Evolutionary conservation across 2,888 invertebrate species (phyloP).

Genomic region (Vannuccia rotundouncinata): DNA sequence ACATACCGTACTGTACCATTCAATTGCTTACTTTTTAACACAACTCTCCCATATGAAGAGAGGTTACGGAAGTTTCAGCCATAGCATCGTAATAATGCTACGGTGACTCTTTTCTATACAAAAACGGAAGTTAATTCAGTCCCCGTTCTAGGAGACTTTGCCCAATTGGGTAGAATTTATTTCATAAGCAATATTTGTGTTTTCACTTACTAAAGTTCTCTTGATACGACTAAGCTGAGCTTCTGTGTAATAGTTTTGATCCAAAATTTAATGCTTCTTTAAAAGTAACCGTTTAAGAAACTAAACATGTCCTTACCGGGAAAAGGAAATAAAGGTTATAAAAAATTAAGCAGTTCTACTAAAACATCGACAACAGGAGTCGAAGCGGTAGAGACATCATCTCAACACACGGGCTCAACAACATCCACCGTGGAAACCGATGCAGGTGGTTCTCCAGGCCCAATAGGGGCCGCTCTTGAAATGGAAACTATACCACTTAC

Average conservation of each 20-base stretch:
- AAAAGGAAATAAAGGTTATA: conserved; percentile 1
- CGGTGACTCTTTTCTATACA: neutral
- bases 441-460: neutral
- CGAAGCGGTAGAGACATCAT: neutral
- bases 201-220: too few species aligned
- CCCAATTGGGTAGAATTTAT: neutral
- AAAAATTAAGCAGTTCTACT: neutral
- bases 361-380: neutral
- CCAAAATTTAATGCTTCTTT: neutral
- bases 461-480: neutral
- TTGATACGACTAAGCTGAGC: too few species aligned
- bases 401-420: neutral
- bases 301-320: neutral
- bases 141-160: neutral
- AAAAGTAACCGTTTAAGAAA: neutral
- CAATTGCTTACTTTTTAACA: neutral
- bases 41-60: neutral
- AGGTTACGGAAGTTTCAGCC: conserved; percentile 6
- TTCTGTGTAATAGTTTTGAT: too few species aligned
- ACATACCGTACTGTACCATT: too few species aligned
- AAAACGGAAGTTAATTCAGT: neutral
- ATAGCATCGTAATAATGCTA: neutral
- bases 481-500: neutral
- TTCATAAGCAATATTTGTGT: too few species aligned
- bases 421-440: neutral